Evolutionary conservation across 2,113 vertebrate genomes (phyloP).

Genomic region (Pandion haliaetus): DNA sequence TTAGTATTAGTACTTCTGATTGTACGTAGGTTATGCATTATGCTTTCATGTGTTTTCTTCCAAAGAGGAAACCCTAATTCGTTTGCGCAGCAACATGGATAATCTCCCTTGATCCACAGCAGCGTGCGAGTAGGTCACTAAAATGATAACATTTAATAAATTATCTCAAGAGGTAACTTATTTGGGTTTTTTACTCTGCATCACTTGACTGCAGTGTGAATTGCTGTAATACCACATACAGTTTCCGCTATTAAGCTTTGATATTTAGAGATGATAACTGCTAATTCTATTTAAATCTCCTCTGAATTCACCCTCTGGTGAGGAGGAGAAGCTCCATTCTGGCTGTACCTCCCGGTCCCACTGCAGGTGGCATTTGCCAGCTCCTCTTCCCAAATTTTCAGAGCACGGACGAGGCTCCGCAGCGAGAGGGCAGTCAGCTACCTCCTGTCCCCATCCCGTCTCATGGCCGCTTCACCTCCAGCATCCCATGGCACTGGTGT

Average conservation of each 20-base stretch:
- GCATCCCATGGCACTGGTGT: too few species aligned
- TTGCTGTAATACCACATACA: neutral
- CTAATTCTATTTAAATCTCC: neutral
- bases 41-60: neutral
- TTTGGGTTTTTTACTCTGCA: neutral
- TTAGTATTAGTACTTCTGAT: neutral
- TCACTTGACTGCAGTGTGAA: neutral
- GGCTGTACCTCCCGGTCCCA: neutral
- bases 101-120: neutral
- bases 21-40: neutral
- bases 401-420: too few species aligned
- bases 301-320: neutral
- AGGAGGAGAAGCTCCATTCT: neutral
- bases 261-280: neutral
- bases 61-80: neutral
- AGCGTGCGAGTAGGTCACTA: neutral
- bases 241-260: neutral
- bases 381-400: neutral
- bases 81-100: neutral
- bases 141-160: slow-evolving; percentile 14
- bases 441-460: neutral
- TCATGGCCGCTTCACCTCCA: too few species aligned
- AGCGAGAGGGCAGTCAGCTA: neutral
- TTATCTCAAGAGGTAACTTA: slow-evolving; percentile 41
- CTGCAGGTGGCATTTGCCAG: neutral